Evolutionary conservation across 2,797 vertebrate species (phyloP).

Genomic region (Morus bassanus): DNA sequence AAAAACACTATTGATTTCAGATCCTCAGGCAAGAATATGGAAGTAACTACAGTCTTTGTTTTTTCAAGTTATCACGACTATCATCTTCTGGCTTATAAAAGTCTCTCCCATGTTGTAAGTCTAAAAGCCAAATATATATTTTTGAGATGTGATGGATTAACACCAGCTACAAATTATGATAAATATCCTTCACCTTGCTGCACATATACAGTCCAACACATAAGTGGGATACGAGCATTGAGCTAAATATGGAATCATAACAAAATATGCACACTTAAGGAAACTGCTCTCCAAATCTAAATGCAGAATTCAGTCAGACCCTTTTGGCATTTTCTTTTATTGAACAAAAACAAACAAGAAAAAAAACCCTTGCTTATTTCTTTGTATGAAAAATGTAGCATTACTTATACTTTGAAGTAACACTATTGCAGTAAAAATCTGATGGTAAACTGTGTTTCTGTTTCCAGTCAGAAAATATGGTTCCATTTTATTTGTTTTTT

Average conservation of each 20-base stretch:
- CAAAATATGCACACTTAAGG: not conserved
- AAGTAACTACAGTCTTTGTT: slow-evolving; percentile 46
- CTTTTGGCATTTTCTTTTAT: not conserved
- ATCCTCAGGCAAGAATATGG: slow-evolving; percentile 39
- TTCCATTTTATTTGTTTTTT: slow-evolving; percentile 56
- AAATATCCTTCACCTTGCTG: not conserved
- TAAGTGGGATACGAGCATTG: not conserved
- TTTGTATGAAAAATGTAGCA: not conserved
- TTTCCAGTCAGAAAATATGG: slow-evolving; percentile 36
- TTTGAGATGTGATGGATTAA: slow-evolving; percentile 1
- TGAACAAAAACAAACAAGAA: not conserved
- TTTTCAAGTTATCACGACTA: slow-evolving; percentile 23
- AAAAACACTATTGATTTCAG: slow-evolving; percentile 56
- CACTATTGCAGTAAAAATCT: not conserved
- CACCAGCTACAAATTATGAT: not conserved
- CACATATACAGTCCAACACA: not conserved
- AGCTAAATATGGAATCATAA: not conserved
- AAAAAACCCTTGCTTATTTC: not conserved
- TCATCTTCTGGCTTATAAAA: slow-evolving; percentile 24
- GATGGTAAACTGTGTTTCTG: not conserved
- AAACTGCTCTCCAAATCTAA: not conserved
- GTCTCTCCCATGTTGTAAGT: not conserved
- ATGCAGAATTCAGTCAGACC: not conserved
- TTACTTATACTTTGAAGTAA: not conserved
- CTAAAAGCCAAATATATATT: slow-evolving; percentile 8